phyloP scores from a whole-genome alignment of 2,113 vertebrate genomes.

The Poeciliopsis retropinna region DNA sequence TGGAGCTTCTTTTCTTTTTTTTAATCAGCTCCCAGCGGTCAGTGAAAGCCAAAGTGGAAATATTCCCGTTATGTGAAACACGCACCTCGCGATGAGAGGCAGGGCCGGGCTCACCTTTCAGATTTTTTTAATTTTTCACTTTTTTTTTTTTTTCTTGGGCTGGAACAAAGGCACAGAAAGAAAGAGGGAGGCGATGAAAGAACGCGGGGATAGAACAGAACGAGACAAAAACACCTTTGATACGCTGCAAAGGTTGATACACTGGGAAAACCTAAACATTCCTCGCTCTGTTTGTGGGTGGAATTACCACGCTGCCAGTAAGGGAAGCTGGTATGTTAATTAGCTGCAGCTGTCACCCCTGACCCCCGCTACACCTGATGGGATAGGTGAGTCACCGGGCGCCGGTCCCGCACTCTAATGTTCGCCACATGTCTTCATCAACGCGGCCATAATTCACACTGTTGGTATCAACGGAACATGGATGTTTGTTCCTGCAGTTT shows the following conservation, averaged over 20 bases:
- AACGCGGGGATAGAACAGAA: constrained; percentile 46
- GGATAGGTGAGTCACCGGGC: constrained; percentile 78
- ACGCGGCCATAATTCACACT: constrained; percentile 42
- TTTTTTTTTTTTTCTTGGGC: constrained; percentile 10
- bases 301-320: constrained; percentile 59
- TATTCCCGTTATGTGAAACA: constrained; percentile 81
- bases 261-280: constrained; percentile 61
- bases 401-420: constrained; percentile 48
- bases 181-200: constrained; percentile 60
- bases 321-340: constrained; percentile 74
- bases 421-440: constrained; percentile 64
- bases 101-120: constrained; percentile 60
- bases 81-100: constrained; percentile 59
- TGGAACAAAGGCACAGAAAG: constrained; percentile 54
- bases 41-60: constrained; percentile 74
- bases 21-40: constrained; percentile 74
- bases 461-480: constrained; percentile 48
- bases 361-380: constrained; percentile 79
- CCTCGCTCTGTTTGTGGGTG: constrained; percentile 47
- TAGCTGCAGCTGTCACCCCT: constrained; percentile 74
- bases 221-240: constrained; percentile 70
- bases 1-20: constrained; percentile 76
- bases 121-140: constrained; percentile 20
- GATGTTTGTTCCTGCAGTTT: constrained; percentile 17
- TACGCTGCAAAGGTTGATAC: constrained; percentile 47